Percentiles rank a stretch among this genome's conserved stretches.
Evolutionary conservation across 2,113 vertebrate species (phyloP).

Genomic region (Psilopogon haemacephalus): DNA sequence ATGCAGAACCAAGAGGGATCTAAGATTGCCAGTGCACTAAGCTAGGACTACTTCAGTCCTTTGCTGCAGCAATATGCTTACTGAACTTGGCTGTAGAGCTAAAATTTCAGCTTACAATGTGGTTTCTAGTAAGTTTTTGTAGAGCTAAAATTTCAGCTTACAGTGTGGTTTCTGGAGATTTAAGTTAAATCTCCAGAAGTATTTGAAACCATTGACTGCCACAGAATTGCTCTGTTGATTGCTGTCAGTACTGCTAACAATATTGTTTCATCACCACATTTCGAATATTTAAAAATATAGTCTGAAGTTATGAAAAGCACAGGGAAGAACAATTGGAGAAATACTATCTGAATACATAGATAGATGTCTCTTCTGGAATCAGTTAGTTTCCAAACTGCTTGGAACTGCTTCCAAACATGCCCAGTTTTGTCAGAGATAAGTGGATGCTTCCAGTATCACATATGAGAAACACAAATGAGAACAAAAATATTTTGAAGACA

Average conservation of each 20-base stretch:
- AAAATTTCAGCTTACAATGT: background rate
- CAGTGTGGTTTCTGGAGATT: background rate
- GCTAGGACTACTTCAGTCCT: background rate
- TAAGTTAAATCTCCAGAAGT: background rate
- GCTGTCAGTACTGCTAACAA: background rate
- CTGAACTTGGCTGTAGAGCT: background rate
- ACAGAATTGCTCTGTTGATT: background rate
- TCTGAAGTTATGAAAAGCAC: background rate
- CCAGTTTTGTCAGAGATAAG: background rate
- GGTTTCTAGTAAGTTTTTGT: background rate
- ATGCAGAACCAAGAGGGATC: background rate
- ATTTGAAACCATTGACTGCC: background rate
- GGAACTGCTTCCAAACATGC: background rate
- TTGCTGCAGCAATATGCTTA: background rate
- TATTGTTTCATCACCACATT: background rate
- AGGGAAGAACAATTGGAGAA: background rate
- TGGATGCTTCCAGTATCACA: background rate
- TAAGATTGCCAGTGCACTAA: background rate
- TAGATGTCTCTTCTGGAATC: background rate
- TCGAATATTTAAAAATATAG: background rate
- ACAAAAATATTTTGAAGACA: background rate
- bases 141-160: background rate
- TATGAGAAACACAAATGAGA: background rate
- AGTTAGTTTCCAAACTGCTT: background rate
- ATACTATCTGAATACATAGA: background rate